Evolutionary conservation across 2,888 invertebrate species (phyloP).

Genomic region (Cryptosula pallasiana): DNA sequence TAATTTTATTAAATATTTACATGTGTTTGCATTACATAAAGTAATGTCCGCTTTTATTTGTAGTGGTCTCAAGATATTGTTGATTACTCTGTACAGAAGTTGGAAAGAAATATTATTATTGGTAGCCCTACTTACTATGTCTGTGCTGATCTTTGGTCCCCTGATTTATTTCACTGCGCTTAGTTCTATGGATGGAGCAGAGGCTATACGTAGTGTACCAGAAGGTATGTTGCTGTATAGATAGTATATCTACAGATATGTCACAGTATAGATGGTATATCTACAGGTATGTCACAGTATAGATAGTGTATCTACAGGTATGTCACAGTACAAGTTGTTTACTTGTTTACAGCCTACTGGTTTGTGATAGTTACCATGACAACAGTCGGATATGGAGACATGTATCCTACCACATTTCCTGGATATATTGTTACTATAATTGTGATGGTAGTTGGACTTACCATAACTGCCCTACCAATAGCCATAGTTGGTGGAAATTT

Average conservation of each 20-base stretch:
- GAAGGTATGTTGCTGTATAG: no score
- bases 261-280: no score
- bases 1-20: no score
- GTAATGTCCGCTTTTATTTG: neutral
- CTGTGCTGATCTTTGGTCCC: neutral
- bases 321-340: no score
- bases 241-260: no score
- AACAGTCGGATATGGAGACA: neutral
- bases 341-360: slow-evolving; percentile 1
- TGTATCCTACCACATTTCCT: neutral
- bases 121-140: neutral
- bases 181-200: neutral
- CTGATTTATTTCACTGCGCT: neutral
- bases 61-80: slow-evolving; percentile 6
- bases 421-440: neutral
- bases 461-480: neutral
- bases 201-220: neutral
- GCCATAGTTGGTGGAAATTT: slow-evolving; percentile 19
- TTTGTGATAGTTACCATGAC: slow-evolving; percentile 1
- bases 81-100: neutral
- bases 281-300: no score
- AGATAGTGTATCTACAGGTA: no score
- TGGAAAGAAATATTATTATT: slow-evolving; percentile 1
- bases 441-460: slow-evolving; percentile 9
- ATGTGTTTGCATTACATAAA: no score